phyloP scores from a whole-genome alignment of 1,140 invertebrate genomes.

The Drosophila nigrodunni region DNA sequence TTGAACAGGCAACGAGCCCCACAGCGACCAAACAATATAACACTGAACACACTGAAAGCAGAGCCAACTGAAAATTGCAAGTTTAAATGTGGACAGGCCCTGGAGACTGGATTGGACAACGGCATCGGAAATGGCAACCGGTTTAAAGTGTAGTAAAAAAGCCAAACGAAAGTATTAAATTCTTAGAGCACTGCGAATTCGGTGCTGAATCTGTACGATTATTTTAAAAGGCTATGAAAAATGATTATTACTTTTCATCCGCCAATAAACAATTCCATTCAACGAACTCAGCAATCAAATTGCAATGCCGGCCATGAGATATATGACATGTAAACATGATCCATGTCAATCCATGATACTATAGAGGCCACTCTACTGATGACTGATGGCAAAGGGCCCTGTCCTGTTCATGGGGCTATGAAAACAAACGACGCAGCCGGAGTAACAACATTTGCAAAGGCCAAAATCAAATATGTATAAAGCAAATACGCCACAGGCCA shows the following conservation, averaged over 20 bases:
- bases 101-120: not conserved
- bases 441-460: slow-evolving; percentile 20
- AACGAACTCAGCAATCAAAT: slow-evolving; percentile 27
- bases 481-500: slow-evolving; percentile 36
- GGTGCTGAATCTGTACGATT: not conserved
- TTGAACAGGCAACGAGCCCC: slow-evolving; percentile 22
- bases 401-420: not conserved
- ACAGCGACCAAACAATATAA: slow-evolving; percentile 26
- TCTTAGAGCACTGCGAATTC: not conserved
- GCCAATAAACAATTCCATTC: slow-evolving; percentile 15
- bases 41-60: slow-evolving; percentile 15
- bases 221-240: slow-evolving; percentile 17
- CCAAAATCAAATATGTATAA: slow-evolving; percentile 50
- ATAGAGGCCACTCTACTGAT: not conserved
- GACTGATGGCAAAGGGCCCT: not conserved
- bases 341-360: slow-evolving; percentile 14
- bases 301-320: slow-evolving; percentile 19
- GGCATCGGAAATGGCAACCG: slow-evolving; percentile 16
- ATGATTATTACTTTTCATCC: slow-evolving; percentile 29
- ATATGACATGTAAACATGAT: slow-evolving; percentile 26
- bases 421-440: slow-evolving; percentile 21
- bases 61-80: slow-evolving; percentile 23
- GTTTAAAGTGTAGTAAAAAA: slow-evolving; percentile 24
- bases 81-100: slow-evolving; percentile 23
- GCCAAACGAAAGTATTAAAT: slow-evolving; percentile 5